Conservation (phyloP, 2,888 invertebrate species). For the Synanthedon tipuliformis region DNA sequence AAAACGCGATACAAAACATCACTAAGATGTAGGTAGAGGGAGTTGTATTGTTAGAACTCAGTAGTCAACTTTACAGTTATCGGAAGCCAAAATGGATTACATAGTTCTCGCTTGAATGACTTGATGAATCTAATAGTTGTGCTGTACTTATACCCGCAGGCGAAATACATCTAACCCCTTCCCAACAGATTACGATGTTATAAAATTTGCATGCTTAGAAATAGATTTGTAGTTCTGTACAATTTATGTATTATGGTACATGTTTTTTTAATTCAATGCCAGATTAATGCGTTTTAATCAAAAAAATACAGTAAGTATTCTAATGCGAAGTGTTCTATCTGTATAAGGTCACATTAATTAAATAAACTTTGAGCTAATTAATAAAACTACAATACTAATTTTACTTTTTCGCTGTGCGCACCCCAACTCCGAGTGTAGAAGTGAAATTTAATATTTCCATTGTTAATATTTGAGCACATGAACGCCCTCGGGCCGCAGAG, state of each 20-base stretch:
- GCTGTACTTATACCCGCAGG: slow-evolving; percentile 16
- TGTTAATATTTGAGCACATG: slow-evolving; percentile 29
- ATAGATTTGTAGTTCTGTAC: too few species aligned
- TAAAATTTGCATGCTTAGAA: neutral
- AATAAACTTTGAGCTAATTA: too few species aligned
- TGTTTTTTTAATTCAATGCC: too few species aligned
- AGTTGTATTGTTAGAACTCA: neutral
- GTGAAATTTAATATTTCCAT: slow-evolving; percentile 29
- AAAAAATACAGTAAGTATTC: too few species aligned
- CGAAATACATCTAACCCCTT: slow-evolving; percentile 4
- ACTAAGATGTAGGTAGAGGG: too few species aligned
- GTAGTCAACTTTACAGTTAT: neutral
- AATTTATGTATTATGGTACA: too few species aligned
- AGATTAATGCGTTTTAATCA: too few species aligned
- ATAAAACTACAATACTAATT: too few species aligned
- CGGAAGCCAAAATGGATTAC: slow-evolving; percentile 14
- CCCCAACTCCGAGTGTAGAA: slow-evolving; percentile 6
- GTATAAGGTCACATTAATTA: too few species aligned
- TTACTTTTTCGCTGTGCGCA: neutral
- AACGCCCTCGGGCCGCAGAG: slow-evolving; percentile 25
- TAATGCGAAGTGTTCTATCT: slow-evolving; percentile 1
- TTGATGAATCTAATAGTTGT: slow-evolving; percentile 35
- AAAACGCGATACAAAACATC: too few species aligned
- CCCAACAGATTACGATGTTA: slow-evolving; percentile 21
- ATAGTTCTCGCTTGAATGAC: slow-evolving; percentile 23